Conservation (phyloP, 2,888 invertebrate genomes). For the Frankliniella fusca region DNA sequence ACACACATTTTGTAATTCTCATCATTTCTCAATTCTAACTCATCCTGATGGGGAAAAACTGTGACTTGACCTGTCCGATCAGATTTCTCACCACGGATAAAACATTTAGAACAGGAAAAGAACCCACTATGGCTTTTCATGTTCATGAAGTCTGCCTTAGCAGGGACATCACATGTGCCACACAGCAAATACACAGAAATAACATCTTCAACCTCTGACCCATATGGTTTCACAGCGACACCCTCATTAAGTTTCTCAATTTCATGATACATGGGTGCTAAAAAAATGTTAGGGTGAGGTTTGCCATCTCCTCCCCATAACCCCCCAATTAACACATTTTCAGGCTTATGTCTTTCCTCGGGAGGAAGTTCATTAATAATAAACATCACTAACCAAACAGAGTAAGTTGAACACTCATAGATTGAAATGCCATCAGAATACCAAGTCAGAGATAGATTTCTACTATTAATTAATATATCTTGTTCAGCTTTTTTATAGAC, state of each 20-base stretch:
- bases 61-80: neutral
- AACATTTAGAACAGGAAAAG: neutral
- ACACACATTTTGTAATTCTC: neutral
- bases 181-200: neutral
- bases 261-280: neutral
- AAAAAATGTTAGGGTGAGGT: neutral
- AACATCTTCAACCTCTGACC: too few species aligned
- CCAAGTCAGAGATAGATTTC: neutral
- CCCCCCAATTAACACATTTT: neutral
- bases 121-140: neutral
- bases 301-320: neutral
- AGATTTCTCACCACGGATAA: neutral
- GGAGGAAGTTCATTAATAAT: neutral
- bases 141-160: neutral
- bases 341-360: neutral
- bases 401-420: neutral
- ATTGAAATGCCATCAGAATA: neutral
- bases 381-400: neutral
- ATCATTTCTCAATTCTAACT: neutral
- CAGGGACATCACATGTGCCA: neutral
- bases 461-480: neutral
- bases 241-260: neutral
- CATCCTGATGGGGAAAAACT: neutral
- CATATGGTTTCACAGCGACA: neutral
- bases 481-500: neutral